Base-by-base conservation (phyloP, 2,888 invertebrate species). In the Apamea epomidion region DNA sequence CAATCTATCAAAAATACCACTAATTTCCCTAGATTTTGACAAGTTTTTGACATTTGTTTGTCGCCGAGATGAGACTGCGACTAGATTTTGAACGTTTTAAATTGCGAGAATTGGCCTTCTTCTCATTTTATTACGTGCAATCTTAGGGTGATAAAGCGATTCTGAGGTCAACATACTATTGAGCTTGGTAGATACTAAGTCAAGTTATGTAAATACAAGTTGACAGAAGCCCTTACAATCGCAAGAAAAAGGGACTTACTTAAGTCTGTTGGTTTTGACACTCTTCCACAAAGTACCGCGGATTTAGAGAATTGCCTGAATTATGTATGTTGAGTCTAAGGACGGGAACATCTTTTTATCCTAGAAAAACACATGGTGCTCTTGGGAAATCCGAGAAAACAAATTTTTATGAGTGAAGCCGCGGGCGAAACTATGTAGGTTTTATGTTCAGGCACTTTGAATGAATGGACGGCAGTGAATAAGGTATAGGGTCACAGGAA, bases 291-390 rank as follows among this genome's bases (percentile, higher is more conserved):
- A n/a, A 60, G 29, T 37, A 68, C 67, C 80, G 37, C 74, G 77
- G 87, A 88, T 86, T 89, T 81, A 51, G 65, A 76, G 81, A 76
- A 82, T 74, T 76, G 54, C 10, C 45, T 89, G 81, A 88, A 88
- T 89, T 79, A 88, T 88, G 73, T 80, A 88, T 86, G 64, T 54
- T 77, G 51, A 77, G 70, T 58, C 80, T 80, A 70, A 81, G 71
- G 67, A 70, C 68, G 75, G 73, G 74, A 73, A 69, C 54, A 74
- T 68, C 60, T 75, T 83, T 83, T 88, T 88, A 88, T 84, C 82
- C 81, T 88, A 86, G 82, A 82, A 81, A 88, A 88, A 87, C 78
- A 89, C 74, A 89, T 75, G 74, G 60, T 6, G 12, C 90, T 74
- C 85, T 60, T 14, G 88, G 86, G 90, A 88, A 89, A 89, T 88